phyloP scores from a whole-genome alignment of 2,888 invertebrate species.

The Dascillus cervinus region DNA sequence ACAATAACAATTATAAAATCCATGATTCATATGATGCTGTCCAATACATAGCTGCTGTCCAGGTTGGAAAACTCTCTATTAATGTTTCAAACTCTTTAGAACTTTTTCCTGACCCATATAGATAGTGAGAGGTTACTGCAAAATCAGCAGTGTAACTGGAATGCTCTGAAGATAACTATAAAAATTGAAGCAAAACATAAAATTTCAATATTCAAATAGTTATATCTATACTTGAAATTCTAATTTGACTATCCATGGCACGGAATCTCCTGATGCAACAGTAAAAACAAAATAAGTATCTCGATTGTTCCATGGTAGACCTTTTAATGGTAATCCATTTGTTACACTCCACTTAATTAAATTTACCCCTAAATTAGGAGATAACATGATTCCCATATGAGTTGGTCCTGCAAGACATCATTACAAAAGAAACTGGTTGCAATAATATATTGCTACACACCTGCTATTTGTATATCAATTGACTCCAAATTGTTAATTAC shows the following conservation, averaged over 20 bases:
- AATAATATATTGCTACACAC: constrained; percentile 30
- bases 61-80: constrained; percentile 52
- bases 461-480: constrained; percentile 46
- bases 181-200: not conserved
- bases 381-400: constrained; percentile 58
- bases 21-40: constrained; percentile 60
- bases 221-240: constrained; percentile 52
- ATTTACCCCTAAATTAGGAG: constrained; percentile 50
- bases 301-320: constrained; percentile 47
- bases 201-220: too few relatives aligned
- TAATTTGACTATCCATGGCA: constrained; percentile 51
- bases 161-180: constrained; percentile 35
- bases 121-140: constrained; percentile 54
- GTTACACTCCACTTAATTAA: constrained; percentile 53
- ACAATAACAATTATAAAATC: constrained; percentile 27
- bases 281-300: constrained; percentile 62
- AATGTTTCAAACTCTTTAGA: constrained; percentile 48
- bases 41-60: constrained; percentile 63
- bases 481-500: constrained; percentile 37
- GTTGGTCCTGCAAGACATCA: constrained; percentile 49
- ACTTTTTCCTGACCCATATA: constrained; percentile 48
- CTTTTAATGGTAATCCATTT: constrained; percentile 47
- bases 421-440: not conserved
- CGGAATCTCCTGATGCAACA: constrained; percentile 48
- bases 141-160: constrained; percentile 47